These are phyloP conservation scores for Lepus oiostolus DNA, from an alignment of 2,797 vertebrate genomes.

Conservation along the genomic window DNA sequence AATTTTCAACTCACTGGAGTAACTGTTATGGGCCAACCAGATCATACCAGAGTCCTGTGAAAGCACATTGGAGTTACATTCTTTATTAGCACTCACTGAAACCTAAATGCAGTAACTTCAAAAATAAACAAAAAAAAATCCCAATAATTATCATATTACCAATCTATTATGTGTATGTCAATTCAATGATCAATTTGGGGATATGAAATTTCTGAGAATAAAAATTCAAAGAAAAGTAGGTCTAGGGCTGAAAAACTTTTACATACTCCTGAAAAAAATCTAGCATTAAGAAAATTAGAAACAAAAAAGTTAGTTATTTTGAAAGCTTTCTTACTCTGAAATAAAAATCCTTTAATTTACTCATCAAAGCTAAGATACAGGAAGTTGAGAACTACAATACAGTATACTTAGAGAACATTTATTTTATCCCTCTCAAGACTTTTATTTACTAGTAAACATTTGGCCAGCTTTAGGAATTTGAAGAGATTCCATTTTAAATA, in stretches of 20 bases:
- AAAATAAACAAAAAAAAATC: neutral
- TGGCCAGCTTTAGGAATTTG: conserved; percentile 32
- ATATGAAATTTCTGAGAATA: conserved; percentile 32
- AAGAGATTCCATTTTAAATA: conserved; percentile 20
- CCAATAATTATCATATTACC: conserved; percentile 6
- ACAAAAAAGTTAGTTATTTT: conserved; percentile 1
- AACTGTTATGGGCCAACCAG: neutral
- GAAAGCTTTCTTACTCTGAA: conserved; percentile 28
- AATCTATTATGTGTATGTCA: neutral
- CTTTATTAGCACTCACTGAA: conserved; percentile 12
- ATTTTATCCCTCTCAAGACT: conserved; percentile 29
- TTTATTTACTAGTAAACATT: conserved; percentile 37
- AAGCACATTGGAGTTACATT: neutral
- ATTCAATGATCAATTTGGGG: conserved; percentile 40
- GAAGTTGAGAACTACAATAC: neutral
- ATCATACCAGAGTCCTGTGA: neutral
- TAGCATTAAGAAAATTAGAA: conserved; percentile 34
- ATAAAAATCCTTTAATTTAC: neutral
- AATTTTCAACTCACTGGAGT: conserved; percentile 20
- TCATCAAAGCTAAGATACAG: conserved; percentile 13
- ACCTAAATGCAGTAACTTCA: neutral
- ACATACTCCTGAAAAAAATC: conserved; percentile 10
- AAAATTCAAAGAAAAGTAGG: conserved; percentile 54
- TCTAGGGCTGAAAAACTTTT: neutral
- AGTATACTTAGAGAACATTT: conserved; percentile 13